Conservation (phyloP, 2,797 vertebrate species). For the Chlorospingus flavigularis region DNA sequence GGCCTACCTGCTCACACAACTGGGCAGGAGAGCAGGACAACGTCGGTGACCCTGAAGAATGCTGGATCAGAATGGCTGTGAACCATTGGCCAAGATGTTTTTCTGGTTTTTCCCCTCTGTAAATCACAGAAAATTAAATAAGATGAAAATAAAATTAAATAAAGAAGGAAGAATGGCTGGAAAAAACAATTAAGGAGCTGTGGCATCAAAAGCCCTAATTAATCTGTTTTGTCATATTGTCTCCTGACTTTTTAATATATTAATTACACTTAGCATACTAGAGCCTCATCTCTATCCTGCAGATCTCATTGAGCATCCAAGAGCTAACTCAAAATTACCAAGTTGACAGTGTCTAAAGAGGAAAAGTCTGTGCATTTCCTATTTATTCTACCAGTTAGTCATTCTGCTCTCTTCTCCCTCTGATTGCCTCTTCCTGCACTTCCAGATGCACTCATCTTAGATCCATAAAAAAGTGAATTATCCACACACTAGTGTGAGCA, state of each 20-base stretch:
- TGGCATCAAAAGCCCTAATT: not conserved
- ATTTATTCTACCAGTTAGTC: not conserved
- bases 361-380: not conserved
- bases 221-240: not conserved
- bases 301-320: not conserved
- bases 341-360: not conserved
- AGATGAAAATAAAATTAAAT: not conserved
- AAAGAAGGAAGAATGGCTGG: not conserved
- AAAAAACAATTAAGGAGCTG: not conserved
- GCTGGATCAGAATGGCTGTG: not conserved
- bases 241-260: not conserved
- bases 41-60: rapidly evolving
- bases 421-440: not conserved
- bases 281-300: not conserved
- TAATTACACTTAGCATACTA: not conserved
- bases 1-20: rapidly evolving
- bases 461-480: not conserved
- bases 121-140: not conserved
- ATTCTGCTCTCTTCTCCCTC: not conserved
- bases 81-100: not conserved
- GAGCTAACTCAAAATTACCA: not conserved
- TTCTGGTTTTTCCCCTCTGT: not conserved
- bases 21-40: not conserved
- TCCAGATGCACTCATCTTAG: not conserved
- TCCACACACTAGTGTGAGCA: not conserved